A percentile compares a stretch with the other conserved stretches of the same genome.
Evolutionary conservation across 2,113 vertebrate species (phyloP).

Genomic region (Sclerurus mexicanus): DNA sequence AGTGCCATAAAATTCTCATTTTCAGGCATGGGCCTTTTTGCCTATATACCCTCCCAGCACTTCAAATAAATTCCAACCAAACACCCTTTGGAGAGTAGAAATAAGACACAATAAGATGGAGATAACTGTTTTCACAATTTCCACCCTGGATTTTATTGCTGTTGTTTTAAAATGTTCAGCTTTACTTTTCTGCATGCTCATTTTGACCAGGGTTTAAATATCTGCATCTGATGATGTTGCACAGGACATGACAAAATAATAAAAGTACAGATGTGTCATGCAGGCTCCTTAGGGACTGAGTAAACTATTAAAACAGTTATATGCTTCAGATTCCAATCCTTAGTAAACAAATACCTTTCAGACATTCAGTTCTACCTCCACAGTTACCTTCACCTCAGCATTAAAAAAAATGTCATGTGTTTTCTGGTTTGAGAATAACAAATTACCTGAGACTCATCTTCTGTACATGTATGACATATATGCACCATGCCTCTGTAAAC

Average conservation of each 20-base stretch:
- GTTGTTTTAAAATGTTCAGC: not conserved
- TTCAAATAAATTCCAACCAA: not conserved
- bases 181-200: not conserved
- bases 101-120: not conserved
- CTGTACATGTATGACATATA: not conserved
- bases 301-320: not conserved
- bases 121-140: not conserved
- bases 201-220: not conserved
- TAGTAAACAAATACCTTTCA: not conserved
- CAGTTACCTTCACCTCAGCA: not conserved
- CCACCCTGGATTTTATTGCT: not conserved
- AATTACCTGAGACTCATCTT: not conserved
- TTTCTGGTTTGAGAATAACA: not conserved
- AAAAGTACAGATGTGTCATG: not conserved
- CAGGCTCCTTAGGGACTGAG: not conserved
- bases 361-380: not conserved
- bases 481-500: not conserved
- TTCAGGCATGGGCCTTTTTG: not conserved
- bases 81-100: not conserved
- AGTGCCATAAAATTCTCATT: not conserved
- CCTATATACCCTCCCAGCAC: accelerated
- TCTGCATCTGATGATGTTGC: not conserved
- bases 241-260: not conserved
- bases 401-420: not conserved
- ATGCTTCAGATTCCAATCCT: not conserved